These are phyloP conservation scores for Tachysurus vachellii DNA, from an alignment of 2,113 vertebrate genomes.

Conservation along the genomic window DNA sequence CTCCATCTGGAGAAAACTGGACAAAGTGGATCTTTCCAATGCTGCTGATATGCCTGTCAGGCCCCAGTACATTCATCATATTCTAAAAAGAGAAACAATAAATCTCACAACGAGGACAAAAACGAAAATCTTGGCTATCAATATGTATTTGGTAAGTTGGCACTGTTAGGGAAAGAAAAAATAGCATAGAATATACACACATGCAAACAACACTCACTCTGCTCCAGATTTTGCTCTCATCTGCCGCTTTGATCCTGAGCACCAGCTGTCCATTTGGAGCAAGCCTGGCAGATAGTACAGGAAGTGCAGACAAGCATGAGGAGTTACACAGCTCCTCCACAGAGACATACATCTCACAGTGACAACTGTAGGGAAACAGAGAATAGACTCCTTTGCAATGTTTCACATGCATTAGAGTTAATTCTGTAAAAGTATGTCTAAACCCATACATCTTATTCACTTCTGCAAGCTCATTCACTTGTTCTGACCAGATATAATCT, in stretches of 20 bases:
- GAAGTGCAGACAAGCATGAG: constrained; percentile 78
- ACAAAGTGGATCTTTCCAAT: constrained; percentile 78
- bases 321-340: constrained; percentile 85
- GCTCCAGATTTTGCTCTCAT: constrained; percentile 62
- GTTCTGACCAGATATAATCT: neutral
- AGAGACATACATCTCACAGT: constrained; percentile 80
- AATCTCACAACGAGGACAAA: neutral
- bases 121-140: neutral
- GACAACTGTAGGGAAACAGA: constrained; percentile 74
- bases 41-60: constrained; percentile 72
- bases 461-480: neutral
- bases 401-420: neutral
- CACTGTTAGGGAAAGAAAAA: neutral
- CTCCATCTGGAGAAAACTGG: constrained; percentile 77
- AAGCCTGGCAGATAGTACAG: constrained; percentile 73
- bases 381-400: neutral
- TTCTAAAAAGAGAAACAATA: constrained; percentile 66
- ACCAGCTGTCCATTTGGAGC: constrained; percentile 71
- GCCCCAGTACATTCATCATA: constrained; percentile 77
- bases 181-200: neutral
- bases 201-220: constrained; percentile 50
- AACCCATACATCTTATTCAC: neutral
- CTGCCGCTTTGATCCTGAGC: constrained; percentile 65
- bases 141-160: neutral
- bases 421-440: neutral